Base-by-base conservation (phyloP, 2,113 vertebrate species). In the Hippoglossus stenolepis region DNA sequence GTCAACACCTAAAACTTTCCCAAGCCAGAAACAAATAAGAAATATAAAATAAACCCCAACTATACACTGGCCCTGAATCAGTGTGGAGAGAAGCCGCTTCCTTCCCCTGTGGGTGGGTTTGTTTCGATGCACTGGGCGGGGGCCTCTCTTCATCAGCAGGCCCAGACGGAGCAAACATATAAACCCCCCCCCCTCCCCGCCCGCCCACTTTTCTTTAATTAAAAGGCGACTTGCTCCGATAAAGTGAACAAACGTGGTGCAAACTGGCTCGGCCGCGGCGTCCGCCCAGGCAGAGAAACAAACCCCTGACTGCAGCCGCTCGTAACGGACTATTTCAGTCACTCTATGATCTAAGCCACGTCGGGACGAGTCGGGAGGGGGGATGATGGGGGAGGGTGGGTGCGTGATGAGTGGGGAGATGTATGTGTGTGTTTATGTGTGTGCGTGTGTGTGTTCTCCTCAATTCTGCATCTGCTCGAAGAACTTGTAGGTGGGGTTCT, bases 391-490 rank as follows among this genome's bases (percentile, higher is more conserved):
- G 54, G 54, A n/a, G 12, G 51, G 24, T 24, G n/a, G 73, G 78
- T n/a, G 74, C 4, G 28, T 65, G 53, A 77, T 66, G 75, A 51
- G 66, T 76, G 63, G 78, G 80, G 59, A 58, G 64, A 70, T 56
- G 35, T 9, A 10, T 21, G 8, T 54, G 51, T 31, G 49, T 23
- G 54, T 54, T 31, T 66, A 20, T 65, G 21, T 54, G 20, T 67
- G 23, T 51, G 28, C 31, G 26, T 67, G 49, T 58, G 20, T 67
- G 23, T 51, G 28, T 62, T 54, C 65, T 70, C 91, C 88, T 94
- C 96, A 99, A 93, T 98, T 98, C 93, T 99, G 98, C 96, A 99
- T 98, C 93, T 99, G 97, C 94, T 99, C 98, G 67, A 99, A 98
- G 96, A 98, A 99, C 95, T 99, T 99, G 95, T 99, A 99, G 72